Evolutionary conservation across 2,113 vertebrate species (phyloP).

Genomic region (Lethenteron reissneri): DNA sequence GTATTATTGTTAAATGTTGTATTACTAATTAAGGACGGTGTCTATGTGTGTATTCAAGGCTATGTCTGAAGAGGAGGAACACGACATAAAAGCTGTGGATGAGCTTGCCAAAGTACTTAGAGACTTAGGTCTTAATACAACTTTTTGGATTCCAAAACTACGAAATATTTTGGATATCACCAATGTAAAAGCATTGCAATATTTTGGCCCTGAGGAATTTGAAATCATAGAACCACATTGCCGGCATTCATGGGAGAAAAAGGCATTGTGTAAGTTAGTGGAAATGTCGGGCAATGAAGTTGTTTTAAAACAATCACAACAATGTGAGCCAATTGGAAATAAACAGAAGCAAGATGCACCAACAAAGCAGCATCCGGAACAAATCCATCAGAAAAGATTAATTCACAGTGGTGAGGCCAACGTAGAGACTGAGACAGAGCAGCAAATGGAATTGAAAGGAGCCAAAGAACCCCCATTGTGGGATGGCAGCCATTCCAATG

Average conservation of each 20-base stretch:
- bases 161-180: slow-evolving; percentile 10
- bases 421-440: slow-evolving; percentile 11
- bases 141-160: slow-evolving; percentile 16
- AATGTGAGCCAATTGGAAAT: slow-evolving; percentile 7
- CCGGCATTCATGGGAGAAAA: slow-evolving; percentile 12
- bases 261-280: slow-evolving; percentile 13
- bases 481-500: fast-evolving
- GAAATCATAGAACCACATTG: slow-evolving; percentile 11
- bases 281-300: neutral
- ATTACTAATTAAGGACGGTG: too few relatives aligned
- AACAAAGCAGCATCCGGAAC: slow-evolving; percentile 3
- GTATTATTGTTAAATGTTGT: too few relatives aligned
- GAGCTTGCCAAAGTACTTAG: slow-evolving; percentile 12
- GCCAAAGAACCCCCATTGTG: slow-evolving; percentile 7
- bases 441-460: slow-evolving; percentile 14
- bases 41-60: neutral
- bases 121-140: slow-evolving; percentile 12
- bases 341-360: slow-evolving; percentile 3
- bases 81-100: neutral
- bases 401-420: slow-evolving; percentile 5
- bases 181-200: slow-evolving; percentile 13
- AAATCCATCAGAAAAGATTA: slow-evolving; percentile 2
- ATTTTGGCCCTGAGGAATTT: slow-evolving; percentile 13
- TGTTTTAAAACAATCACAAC: neutral
- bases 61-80: fast-evolving